Percentiles rank a stretch among this genome's conserved stretches.
phyloP scores from a whole-genome alignment of 2,113 vertebrate species.

The Pteronura brasiliensis region DNA sequence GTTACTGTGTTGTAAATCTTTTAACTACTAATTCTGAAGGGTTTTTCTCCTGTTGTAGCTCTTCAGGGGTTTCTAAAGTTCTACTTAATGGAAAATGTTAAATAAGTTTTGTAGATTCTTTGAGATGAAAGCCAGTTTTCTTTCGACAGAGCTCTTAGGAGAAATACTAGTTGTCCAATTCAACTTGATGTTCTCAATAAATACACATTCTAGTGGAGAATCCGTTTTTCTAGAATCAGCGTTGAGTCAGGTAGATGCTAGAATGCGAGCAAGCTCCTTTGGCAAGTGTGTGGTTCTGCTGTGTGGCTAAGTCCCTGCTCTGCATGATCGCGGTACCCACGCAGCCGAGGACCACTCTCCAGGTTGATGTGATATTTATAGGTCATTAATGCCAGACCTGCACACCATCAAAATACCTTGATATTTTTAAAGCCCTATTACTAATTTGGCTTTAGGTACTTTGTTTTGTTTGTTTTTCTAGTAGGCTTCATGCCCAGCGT shows the following conservation, averaged over 20 bases:
- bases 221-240: neutral
- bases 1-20: neutral
- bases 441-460: neutral
- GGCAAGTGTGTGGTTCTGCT: neutral
- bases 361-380: neutral
- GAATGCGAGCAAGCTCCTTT: neutral
- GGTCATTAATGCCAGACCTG: neutral
- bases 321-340: neutral
- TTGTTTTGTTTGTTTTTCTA: neutral
- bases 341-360: neutral
- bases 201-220: neutral
- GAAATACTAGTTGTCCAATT: neutral
- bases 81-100: neutral
- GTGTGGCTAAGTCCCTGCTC: neutral
- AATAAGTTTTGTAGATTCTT: constrained; percentile 12
- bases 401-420: neutral
- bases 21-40: neutral
- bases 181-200: neutral
- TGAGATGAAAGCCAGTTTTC: neutral
- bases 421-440: neutral
- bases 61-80: neutral
- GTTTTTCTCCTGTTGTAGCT: neutral
- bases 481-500: neutral
- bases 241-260: neutral
- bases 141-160: neutral